These are phyloP conservation scores for Drosophila percnosoma DNA, from an alignment of 2,888 invertebrate species.

Conservation along the genomic window DNA sequence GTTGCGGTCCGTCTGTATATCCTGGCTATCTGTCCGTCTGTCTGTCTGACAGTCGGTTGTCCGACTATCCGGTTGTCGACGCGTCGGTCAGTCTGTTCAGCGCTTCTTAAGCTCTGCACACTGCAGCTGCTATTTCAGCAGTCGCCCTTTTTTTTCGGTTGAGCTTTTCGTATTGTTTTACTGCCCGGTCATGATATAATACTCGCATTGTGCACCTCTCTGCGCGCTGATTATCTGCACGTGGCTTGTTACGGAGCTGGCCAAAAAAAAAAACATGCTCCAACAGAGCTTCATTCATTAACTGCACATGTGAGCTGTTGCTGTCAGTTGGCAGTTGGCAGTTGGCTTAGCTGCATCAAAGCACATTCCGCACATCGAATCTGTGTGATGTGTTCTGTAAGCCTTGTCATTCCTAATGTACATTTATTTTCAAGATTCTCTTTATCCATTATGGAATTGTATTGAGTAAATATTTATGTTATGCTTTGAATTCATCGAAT, in stretches of 20 bases:
- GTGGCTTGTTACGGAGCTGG: slow-evolving; percentile 40
- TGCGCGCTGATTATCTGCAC: slow-evolving; percentile 72
- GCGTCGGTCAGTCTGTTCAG: slow-evolving; percentile 51
- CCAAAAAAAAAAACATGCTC: slow-evolving; percentile 24
- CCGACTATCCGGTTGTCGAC: slow-evolving; percentile 35
- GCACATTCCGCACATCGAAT: slow-evolving; percentile 18
- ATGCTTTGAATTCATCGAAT: slow-evolving; percentile 40
- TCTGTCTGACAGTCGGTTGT: slow-evolving; percentile 15
- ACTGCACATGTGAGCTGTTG: slow-evolving; percentile 15
- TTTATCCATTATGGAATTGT: slow-evolving; percentile 41
- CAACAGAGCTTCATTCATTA: slow-evolving; percentile 47
- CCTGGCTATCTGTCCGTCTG: slow-evolving; percentile 14
- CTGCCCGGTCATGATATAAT: slow-evolving; percentile 29
- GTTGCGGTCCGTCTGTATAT: slow-evolving; percentile 20
- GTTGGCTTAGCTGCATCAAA: slow-evolving; percentile 29
- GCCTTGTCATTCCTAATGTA: slow-evolving; percentile 24
- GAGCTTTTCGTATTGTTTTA: slow-evolving; percentile 64
- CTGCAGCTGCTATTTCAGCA: slow-evolving; percentile 60
- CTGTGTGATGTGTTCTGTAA: neutral
- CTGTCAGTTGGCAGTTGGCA: slow-evolving; percentile 9
- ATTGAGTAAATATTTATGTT: slow-evolving; percentile 70
- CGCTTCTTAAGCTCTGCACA: slow-evolving; percentile 70
- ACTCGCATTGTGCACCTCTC: slow-evolving; percentile 40
- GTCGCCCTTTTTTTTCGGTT: slow-evolving; percentile 38
- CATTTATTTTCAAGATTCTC: neutral